phyloP scores from a whole-genome alignment of 2,888 invertebrate genomes.

The Argyresthia goedartella region DNA sequence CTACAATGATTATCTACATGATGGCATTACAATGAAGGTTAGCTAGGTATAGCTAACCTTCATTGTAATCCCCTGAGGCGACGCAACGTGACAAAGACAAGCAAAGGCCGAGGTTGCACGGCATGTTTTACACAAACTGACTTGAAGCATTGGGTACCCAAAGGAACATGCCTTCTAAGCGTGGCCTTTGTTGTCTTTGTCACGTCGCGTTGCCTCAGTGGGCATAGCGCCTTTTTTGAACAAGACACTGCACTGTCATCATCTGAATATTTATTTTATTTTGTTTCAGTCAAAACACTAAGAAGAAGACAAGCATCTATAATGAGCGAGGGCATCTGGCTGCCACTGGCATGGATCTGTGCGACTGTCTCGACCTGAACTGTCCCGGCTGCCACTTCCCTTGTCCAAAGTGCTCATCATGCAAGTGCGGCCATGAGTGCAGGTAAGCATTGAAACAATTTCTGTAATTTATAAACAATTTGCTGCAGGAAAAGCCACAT shows the following conservation, averaged over 20 bases:
- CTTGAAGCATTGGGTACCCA: no score
- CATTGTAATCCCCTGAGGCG: no score
- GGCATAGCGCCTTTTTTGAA: no score
- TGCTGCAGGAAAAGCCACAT: background rate
- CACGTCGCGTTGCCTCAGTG: no score
- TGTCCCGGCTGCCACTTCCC: constrained; percentile 91
- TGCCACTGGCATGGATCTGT: constrained; percentile 77
- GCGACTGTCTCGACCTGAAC: constrained; percentile 84
- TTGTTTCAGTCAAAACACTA: constrained; percentile 54
- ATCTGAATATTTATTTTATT: background rate
- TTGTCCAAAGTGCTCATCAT: constrained; percentile 79
- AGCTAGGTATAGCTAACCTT: no score
- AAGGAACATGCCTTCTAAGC: no score
- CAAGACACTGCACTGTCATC: no score
- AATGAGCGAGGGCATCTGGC: constrained; percentile 79
- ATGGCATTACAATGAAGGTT: no score
- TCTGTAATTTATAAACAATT: background rate
- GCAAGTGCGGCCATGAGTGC: constrained; percentile 86
- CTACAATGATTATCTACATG: background rate
- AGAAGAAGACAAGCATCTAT: constrained; percentile 60
- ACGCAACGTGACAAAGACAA: no score
- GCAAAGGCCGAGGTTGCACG: no score
- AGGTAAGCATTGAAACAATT: constrained; percentile 43
- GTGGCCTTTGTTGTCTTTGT: no score
- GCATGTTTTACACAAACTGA: no score